These are phyloP conservation scores for Pantherophis alleghaniensis DNA, from an alignment of 2,797 vertebrate genomes.

Conservation along the genomic window DNA sequence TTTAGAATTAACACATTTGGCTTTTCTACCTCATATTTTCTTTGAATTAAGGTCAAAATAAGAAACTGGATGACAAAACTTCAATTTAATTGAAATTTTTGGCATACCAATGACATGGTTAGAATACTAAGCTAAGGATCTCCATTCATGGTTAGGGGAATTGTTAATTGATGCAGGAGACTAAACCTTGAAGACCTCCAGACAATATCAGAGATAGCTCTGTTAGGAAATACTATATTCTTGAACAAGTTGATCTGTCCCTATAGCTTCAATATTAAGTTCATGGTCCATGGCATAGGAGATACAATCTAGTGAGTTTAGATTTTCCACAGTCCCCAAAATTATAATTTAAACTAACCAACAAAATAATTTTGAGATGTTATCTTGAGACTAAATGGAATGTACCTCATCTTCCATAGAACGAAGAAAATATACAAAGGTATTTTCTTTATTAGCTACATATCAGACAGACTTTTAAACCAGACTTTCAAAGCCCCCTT, in stretches of 20 bases:
- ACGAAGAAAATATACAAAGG: not conserved
- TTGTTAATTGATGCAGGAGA: not conserved
- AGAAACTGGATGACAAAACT: conserved; percentile 19
- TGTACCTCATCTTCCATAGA: rapidly evolving
- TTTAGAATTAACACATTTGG: conserved; percentile 27
- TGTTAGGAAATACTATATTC: not conserved
- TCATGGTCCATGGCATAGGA: not conserved
- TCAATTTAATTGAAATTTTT: conserved; percentile 29
- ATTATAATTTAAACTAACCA: not conserved
- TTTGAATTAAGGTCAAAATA: not conserved
- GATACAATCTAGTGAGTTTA: not conserved
- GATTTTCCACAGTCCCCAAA: not conserved
- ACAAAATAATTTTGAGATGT: not conserved
- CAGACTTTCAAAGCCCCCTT: not conserved
- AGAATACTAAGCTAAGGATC: conserved; percentile 25
- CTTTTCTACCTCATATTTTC: not conserved
- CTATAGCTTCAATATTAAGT: not conserved
- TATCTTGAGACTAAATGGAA: not conserved
- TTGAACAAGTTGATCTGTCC: not conserved
- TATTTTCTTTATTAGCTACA: not conserved
- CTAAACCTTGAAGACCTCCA: not conserved
- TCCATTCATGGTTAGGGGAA: not conserved
- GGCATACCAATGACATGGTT: not conserved
- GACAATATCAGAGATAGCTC: not conserved
- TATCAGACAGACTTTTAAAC: not conserved